Conservation (phyloP, 1,140 invertebrate species). For the Hylyphantes graminicola region DNA sequence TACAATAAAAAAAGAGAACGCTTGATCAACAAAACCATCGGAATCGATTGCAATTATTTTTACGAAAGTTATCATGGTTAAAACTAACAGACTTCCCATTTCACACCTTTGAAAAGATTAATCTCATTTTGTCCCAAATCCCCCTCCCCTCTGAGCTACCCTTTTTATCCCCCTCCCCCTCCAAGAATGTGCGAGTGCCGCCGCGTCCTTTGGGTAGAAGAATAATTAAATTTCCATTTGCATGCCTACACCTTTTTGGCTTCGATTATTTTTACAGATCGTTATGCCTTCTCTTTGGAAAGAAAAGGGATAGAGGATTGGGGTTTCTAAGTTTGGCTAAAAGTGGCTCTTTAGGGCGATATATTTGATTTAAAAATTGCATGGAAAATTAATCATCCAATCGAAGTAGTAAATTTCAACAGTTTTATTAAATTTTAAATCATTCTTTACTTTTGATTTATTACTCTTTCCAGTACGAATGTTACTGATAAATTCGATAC, state of each 20-base stretch:
- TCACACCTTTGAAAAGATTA: constrained; percentile 28
- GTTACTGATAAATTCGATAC: too few species aligned
- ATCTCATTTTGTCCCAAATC: constrained; percentile 35
- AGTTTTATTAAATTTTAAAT: too few species aligned
- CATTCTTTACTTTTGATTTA: too few species aligned
- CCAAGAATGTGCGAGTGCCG: constrained; percentile 25
- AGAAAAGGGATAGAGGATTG: background rate
- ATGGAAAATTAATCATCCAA: too few species aligned
- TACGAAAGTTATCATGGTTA: too few species aligned
- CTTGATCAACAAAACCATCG: too few species aligned
- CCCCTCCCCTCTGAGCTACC: background rate
- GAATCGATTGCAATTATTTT: too few species aligned
- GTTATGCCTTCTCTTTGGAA: constrained; percentile 35
- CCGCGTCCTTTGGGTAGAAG: constrained; percentile 28
- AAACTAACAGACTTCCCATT: background rate
- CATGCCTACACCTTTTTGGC: constrained; percentile 60
- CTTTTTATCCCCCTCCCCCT: background rate
- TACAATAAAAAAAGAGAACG: too few species aligned
- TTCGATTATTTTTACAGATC: constrained; percentile 60
- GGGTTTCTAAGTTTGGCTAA: background rate
- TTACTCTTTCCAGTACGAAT: too few species aligned
- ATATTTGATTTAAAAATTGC: too few species aligned
- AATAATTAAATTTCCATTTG: constrained; percentile 62
- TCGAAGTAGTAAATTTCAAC: too few species aligned
- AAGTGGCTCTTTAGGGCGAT: too few species aligned